phyloP scores from a whole-genome alignment of 2,113 vertebrate genomes.

The Anolis sagrei region DNA sequence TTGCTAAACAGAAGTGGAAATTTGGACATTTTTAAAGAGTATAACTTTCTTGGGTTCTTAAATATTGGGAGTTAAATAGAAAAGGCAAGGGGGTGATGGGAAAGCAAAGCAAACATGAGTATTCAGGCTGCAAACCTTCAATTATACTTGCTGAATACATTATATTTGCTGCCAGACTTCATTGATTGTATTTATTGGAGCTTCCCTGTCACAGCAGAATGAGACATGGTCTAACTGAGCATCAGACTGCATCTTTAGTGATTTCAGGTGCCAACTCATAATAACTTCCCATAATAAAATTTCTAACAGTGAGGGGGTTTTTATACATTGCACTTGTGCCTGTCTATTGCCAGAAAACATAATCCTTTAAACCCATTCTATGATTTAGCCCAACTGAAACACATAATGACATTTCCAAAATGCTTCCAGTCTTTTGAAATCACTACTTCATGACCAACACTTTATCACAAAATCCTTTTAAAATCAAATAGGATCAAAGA shows the following conservation, averaged over 20 bases:
- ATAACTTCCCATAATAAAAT: constrained; percentile 19
- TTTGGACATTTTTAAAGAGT: too few relatives aligned
- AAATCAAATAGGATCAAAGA: constrained; percentile 16
- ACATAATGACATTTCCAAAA: constrained; percentile 37
- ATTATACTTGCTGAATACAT: background rate
- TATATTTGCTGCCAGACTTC: background rate
- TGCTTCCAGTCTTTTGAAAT: constrained; percentile 34
- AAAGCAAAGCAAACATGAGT: background rate
- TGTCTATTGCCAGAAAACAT: constrained; percentile 37
- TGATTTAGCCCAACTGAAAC: constrained; percentile 30
- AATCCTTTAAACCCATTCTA: constrained; percentile 38
- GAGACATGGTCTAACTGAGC: background rate
- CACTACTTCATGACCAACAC: constrained; percentile 26
- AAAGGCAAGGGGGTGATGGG: background rate
- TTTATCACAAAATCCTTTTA: constrained; percentile 29
- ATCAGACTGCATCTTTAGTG: background rate
- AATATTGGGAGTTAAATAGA: background rate
- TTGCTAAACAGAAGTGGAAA: too few relatives aligned
- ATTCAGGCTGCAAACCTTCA: background rate
- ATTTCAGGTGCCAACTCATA: background rate
- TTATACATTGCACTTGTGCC: constrained; percentile 13
- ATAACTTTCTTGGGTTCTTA: too few relatives aligned
- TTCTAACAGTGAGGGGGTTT: background rate
- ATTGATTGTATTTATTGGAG: background rate
- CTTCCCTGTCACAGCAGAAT: background rate